Evolutionary conservation across 92 coral and sea anemone genomes (phyloP).

Genomic region (Desmophyllum pertusum): DNA sequence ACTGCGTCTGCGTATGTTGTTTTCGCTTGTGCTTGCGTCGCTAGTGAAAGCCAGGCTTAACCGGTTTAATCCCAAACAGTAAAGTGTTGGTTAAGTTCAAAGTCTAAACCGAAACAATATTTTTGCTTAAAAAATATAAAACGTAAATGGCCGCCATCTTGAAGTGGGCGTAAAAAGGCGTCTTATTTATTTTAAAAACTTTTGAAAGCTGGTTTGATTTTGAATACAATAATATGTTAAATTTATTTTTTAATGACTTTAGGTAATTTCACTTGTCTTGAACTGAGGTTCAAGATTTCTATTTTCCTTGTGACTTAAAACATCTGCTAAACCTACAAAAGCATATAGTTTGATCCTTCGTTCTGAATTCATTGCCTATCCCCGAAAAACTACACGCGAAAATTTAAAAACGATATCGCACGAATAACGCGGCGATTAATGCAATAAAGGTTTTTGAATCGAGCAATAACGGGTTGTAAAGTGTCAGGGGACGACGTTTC

Average conservation of each 20-base stretch:
- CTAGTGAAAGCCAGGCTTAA: too few relatives aligned
- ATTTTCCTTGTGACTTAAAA: neutral
- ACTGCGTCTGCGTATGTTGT: too few relatives aligned
- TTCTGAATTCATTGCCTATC: neutral
- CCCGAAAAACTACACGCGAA: neutral
- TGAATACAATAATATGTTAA: neutral
- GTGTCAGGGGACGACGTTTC: neutral
- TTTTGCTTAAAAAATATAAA: too few relatives aligned
- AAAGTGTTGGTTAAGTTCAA: too few relatives aligned
- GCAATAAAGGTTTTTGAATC: neutral
- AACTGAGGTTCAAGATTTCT: neutral
- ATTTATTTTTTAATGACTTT: neutral
- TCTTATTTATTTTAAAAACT: neutral
- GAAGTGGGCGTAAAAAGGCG: too few relatives aligned
- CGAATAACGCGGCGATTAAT: neutral
- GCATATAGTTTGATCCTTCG: too few relatives aligned
- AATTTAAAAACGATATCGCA: neutral
- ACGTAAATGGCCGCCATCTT: too few relatives aligned
- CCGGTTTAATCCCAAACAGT: too few relatives aligned
- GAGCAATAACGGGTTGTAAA: too few relatives aligned
- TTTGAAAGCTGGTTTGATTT: neutral
- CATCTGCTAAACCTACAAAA: neutral
- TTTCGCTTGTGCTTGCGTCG: too few relatives aligned
- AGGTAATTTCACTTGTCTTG: neutral
- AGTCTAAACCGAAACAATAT: too few relatives aligned